These are phyloP conservation scores for Ptilonorhynchus violaceus DNA, from an alignment of 2,113 vertebrate species.

Conservation along the genomic window DNA sequence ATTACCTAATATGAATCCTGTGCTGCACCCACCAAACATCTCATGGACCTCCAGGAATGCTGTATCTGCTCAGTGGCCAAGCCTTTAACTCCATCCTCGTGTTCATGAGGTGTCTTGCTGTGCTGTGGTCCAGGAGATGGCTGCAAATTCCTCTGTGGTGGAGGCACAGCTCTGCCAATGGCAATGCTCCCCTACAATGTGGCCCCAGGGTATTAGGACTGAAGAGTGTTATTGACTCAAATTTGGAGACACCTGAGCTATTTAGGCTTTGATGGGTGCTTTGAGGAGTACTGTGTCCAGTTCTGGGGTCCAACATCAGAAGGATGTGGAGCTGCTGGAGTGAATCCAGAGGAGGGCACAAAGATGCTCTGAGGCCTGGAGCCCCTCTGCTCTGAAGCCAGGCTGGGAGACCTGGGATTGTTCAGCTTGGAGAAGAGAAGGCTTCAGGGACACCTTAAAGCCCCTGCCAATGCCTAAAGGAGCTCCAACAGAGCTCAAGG, in stretches of 20 bases:
- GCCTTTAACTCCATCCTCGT: not conserved
- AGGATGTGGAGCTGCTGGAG: not conserved
- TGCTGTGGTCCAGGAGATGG: not conserved
- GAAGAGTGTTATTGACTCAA: not conserved
- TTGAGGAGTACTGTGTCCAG: not conserved
- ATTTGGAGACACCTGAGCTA: not conserved
- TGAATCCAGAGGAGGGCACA: not conserved
- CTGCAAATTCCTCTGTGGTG: not conserved
- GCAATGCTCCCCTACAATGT: fast-evolving
- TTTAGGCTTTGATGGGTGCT: not conserved
- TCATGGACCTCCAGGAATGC: not conserved
- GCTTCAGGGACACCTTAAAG: not conserved
- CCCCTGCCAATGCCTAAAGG: not conserved
- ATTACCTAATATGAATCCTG: not conserved
- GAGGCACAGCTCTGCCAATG: not conserved
- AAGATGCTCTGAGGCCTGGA: not conserved
- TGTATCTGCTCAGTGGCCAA: not conserved
- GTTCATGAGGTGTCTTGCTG: fast-evolving
- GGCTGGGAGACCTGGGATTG: no score
- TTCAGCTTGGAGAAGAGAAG: no score
- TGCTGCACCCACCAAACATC: fast-evolving
- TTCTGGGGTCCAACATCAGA: not conserved
- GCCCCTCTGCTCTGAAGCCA: not conserved
- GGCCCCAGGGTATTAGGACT: not conserved
- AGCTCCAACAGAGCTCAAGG: not conserved